Evolutionary conservation across 2,888 invertebrate genomes (phyloP).

Genomic region (Apotomis capreana): DNA sequence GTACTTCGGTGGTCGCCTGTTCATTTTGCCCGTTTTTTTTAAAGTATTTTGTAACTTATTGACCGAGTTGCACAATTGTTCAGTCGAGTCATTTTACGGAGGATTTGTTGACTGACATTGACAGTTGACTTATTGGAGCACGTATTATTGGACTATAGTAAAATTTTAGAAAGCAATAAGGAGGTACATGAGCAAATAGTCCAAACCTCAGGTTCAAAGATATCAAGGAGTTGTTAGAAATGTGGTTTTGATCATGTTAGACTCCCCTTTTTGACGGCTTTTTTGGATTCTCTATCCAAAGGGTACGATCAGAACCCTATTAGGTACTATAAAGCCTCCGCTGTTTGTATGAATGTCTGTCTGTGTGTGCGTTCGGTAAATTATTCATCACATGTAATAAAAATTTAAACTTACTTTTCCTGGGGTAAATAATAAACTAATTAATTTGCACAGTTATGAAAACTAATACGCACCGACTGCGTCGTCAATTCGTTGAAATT

Average conservation of each 20-base stretch:
- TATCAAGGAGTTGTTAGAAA: too few species aligned
- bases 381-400: too few species aligned
- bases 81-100: neutral
- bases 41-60: slow-evolving; percentile 1
- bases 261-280: too few species aligned
- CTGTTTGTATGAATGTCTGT: neutral
- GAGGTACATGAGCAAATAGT: slow-evolving; percentile 3
- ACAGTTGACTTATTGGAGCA: neutral
- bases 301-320: too few species aligned
- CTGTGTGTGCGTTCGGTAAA: too few species aligned
- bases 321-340: too few species aligned
- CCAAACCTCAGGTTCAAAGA: too few species aligned
- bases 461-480: neutral
- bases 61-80: neutral
- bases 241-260: too few species aligned
- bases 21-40: slow-evolving; percentile 30
- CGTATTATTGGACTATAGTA: too few species aligned
- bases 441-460: neutral
- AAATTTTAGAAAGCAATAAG: neutral
- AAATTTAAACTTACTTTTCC: neutral
- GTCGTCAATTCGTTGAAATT: neutral
- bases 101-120: slow-evolving; percentile 14
- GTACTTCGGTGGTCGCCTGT: slow-evolving; percentile 13
- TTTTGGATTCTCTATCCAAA: too few species aligned
- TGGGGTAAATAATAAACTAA: neutral